Conservation (phyloP, 2,797 vertebrate genomes). For the Lacerta bilineata region DNA sequence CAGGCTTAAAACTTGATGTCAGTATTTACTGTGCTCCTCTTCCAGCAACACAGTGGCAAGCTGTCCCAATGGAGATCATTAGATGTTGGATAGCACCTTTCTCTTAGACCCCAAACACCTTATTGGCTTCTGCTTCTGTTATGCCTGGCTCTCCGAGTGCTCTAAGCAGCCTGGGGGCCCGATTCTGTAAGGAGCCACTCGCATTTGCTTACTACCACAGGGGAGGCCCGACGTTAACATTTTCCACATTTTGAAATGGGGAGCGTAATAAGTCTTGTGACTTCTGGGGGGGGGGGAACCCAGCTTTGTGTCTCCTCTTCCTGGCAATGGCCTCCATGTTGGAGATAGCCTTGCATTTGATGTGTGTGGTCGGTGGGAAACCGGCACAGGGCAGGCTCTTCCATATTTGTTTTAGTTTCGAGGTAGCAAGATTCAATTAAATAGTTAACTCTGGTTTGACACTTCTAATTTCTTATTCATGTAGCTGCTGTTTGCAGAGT, state of each 20-base stretch:
- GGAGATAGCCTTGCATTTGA: not conserved
- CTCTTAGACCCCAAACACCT: conserved; percentile 28
- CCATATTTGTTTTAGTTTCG: not conserved
- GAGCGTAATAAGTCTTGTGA: not conserved
- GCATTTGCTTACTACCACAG: not conserved
- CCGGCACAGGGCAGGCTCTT: not conserved
- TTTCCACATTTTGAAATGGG: not conserved
- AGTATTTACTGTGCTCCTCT: conserved; percentile 25
- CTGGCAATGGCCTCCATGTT: not conserved
- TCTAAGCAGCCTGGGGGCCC: not conserved
- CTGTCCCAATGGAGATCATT: conserved; percentile 30
- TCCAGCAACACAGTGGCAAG: not conserved
- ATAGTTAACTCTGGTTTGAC: conserved; percentile 10
- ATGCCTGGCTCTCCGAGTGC: conserved; percentile 3
- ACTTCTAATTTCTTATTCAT: conserved; percentile 36
- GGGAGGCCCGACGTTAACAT: not conserved
- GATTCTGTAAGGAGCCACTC: not conserved
- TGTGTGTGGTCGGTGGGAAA: not conserved
- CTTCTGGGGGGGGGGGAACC: not conserved
- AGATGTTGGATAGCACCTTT: conserved; percentile 38
- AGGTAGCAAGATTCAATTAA: conserved; percentile 8
- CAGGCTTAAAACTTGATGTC: conserved; percentile 28
- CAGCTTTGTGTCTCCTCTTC: not conserved
- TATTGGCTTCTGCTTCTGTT: conserved; percentile 27
- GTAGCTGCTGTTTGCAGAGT: conserved; percentile 15